These are phyloP conservation scores for Bombus impatiens DNA, from an alignment of 1,140 invertebrate genomes.

Conservation along the genomic window DNA sequence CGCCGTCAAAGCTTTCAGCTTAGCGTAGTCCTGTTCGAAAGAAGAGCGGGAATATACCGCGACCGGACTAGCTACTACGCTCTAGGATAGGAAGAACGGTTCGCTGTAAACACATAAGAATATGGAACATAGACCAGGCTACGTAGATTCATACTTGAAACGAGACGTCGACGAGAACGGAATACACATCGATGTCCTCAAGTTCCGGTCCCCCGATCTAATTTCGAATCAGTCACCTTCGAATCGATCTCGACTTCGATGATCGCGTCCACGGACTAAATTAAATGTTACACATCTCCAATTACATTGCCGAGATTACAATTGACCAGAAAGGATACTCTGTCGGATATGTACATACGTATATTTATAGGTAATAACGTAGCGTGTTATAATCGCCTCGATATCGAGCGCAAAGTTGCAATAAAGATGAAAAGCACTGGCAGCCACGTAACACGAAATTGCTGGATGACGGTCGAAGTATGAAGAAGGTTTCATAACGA, in stretches of 20 bases:
- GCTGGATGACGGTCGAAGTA: not conserved
- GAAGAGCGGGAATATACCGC: not conserved
- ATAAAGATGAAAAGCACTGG: not conserved
- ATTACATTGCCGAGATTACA: too few species aligned
- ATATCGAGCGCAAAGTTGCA: not conserved
- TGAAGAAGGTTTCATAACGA: conserved; percentile 18
- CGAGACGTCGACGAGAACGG: not conserved
- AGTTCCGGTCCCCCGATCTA: conserved; percentile 7
- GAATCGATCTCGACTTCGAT: conserved; percentile 1
- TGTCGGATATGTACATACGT: too few species aligned
- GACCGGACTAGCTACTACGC: not conserved
- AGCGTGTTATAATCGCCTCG: not conserved
- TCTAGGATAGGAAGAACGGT: conserved; percentile 2
- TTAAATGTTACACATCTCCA: not conserved
- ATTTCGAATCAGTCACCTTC: conserved; percentile 17
- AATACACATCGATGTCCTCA: not conserved
- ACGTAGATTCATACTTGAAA: not conserved
- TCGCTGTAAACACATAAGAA: conserved; percentile 11
- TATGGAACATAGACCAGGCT: not conserved
- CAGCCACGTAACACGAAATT: conserved; percentile 1
- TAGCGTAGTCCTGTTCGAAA: not conserved
- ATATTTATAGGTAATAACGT: not conserved
- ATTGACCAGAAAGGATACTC: not conserved
- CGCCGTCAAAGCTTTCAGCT: not conserved
- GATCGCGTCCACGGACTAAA: not conserved